Evolutionary conservation across 1,140 invertebrate genomes (phyloP).

Genomic region (Macrobrachium nipponense): DNA sequence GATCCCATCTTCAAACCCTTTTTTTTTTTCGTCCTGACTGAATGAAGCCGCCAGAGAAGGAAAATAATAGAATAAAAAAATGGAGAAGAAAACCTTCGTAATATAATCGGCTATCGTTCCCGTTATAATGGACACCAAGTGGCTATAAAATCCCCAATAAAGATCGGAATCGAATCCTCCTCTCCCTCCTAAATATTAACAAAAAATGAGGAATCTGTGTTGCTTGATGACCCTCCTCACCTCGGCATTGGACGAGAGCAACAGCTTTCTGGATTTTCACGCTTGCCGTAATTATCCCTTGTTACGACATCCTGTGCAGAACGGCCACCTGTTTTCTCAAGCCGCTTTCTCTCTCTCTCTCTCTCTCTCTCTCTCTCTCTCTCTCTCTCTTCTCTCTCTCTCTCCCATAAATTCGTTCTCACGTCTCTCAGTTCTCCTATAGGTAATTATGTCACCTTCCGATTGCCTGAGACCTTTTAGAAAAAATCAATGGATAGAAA

Average conservation of each 20-base stretch:
- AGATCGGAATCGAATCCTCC: constrained; percentile 41
- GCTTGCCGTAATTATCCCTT: constrained; percentile 36
- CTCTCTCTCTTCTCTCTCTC: background rate
- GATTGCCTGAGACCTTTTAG: no score
- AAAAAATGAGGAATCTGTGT: background rate
- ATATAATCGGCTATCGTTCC: background rate
- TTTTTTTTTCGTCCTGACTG: no score
- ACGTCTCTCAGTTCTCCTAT: background rate
- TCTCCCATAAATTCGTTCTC: background rate
- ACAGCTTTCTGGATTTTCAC: constrained; percentile 12
- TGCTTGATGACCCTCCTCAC: background rate
- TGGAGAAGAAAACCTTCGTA: no score
- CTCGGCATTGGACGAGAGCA: background rate
- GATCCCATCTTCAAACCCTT: no score
- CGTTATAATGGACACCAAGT: constrained; percentile 30
- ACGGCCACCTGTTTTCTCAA: constrained; percentile 27
- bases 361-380: background rate
- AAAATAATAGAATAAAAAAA: no score
- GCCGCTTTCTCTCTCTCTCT: background rate
- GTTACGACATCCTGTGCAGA: constrained; percentile 50
- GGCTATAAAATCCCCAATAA: constrained; percentile 40
- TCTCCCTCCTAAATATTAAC: constrained; percentile 25
- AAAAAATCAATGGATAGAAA: no score
- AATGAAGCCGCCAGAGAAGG: no score
- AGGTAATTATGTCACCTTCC: no score